phyloP scores from a whole-genome alignment of 2,888 invertebrate genomes.

The Parapristionchus giblindavisi region DNA sequence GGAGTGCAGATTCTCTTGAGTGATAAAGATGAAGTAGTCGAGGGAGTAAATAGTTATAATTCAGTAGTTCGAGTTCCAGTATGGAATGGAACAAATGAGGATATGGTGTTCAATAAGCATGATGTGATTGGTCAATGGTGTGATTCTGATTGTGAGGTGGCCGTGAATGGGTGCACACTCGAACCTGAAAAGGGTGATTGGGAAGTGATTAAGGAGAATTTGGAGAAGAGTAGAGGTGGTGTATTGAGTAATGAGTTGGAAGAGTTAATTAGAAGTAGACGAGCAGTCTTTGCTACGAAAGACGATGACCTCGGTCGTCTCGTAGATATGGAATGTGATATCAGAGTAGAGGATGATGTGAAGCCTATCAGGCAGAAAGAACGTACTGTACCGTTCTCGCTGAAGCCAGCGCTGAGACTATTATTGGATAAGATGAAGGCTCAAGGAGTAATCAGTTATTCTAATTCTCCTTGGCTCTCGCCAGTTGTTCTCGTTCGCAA shows the following conservation, averaged over 20 bases:
- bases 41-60: neutral
- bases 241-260: neutral
- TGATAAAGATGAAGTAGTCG: neutral
- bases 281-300: neutral
- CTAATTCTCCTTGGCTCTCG: slow-evolving; percentile 7
- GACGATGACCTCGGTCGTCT: neutral
- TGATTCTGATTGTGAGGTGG: too few relatives aligned
- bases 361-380: slow-evolving; percentile 11
- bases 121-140: neutral
- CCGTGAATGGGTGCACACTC: too few relatives aligned
- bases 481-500: slow-evolving; percentile 4
- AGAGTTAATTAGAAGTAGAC: neutral
- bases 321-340: neutral
- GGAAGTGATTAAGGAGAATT: neutral
- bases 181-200: neutral
- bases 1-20: neutral
- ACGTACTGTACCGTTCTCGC: neutral
- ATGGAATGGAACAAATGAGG: neutral
- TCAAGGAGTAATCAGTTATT: neutral
- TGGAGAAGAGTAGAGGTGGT: neutral
- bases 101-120: neutral
- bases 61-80: neutral
- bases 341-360: neutral
- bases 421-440: neutral
- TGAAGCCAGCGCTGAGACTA: neutral